These are phyloP conservation scores for Lophotriccus pileatus DNA, from an alignment of 2,797 vertebrate genomes.

Conservation along the genomic window DNA sequence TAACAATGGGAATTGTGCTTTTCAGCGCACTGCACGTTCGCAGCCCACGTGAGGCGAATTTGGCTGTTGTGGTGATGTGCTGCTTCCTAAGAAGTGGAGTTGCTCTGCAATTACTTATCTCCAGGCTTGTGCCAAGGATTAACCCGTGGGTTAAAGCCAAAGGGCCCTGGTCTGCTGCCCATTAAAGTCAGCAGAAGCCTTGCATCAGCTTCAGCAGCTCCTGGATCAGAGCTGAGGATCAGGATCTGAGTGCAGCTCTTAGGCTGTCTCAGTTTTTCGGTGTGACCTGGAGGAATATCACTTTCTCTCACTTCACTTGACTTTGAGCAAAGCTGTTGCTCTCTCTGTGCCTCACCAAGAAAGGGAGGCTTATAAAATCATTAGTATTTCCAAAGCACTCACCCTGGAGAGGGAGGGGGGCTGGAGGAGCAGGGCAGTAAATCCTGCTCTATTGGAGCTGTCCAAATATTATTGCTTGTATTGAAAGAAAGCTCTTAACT, in stretches of 20 bases:
- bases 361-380: constrained; percentile 28
- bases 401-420: neutral
- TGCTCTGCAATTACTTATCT: neutral
- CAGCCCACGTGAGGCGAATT: neutral
- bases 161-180: neutral
- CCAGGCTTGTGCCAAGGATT: constrained; percentile 18
- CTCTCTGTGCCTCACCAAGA: constrained; percentile 2
- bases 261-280: neutral
- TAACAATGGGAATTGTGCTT: neutral
- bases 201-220: neutral
- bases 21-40: neutral
- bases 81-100: neutral
- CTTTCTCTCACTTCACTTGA: neutral
- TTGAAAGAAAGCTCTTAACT: constrained; percentile 42
- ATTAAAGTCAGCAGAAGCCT: neutral
- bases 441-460: constrained; percentile 52
- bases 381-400: neutral
- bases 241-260: neutral
- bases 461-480: constrained; percentile 53
- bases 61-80: neutral
- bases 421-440: neutral
- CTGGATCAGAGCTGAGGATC: neutral
- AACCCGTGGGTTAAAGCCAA: neutral
- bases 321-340: constrained; percentile 13
- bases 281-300: neutral